Evolutionary conservation across 1,140 invertebrate species (phyloP), one percentile per base, ranked within the genome.

Genomic region (Pogonognathellus flavescens): DNA sequence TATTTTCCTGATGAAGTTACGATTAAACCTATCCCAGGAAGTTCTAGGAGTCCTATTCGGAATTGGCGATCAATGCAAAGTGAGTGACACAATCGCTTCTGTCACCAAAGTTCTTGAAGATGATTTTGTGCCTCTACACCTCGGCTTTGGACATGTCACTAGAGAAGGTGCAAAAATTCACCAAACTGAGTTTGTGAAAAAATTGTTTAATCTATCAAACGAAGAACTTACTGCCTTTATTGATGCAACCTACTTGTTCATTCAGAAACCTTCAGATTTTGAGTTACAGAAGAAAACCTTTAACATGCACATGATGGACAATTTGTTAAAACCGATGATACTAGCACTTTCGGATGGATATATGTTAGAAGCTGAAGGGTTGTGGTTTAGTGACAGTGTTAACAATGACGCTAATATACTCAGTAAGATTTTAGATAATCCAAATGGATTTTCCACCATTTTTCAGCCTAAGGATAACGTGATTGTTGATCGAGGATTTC

Each of bases 341-440:
- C 52, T 88, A 22, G 85, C 86, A 1, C 83, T 84, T 57, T 57
- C 87, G 4, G 86, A 89, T 85, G 87, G 84, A 22, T 86, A 84
- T 66, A 85, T 89, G 22, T 83, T 88, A 22, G 80, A 55, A 66
- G 55, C 87, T 20, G 80, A 84, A 52, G 85, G 87, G 22, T 16
- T 86, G 57, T 89, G 87, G 76, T 88, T 80, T 80, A 72, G 83
- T 16, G 76, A 88, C 10, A 13, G 41, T 41, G 31, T 20, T 1
- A 88, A 89, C 49, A 89, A 88, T 50, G 86, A 88, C 70, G 84
- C 88, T 20, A 52, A 60, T 0, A 85, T 87, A 11, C 31, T 88
- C 0, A 57, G 52, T 81, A 76, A 83, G 25, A 86, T 88, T 8
- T 6, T 76, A 72, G 31, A 55, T 25, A 59, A 84, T 1, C 62